These are phyloP conservation scores for Plagodis dolabraria DNA, from an alignment of 2,888 invertebrate species.

Conservation along the genomic window DNA sequence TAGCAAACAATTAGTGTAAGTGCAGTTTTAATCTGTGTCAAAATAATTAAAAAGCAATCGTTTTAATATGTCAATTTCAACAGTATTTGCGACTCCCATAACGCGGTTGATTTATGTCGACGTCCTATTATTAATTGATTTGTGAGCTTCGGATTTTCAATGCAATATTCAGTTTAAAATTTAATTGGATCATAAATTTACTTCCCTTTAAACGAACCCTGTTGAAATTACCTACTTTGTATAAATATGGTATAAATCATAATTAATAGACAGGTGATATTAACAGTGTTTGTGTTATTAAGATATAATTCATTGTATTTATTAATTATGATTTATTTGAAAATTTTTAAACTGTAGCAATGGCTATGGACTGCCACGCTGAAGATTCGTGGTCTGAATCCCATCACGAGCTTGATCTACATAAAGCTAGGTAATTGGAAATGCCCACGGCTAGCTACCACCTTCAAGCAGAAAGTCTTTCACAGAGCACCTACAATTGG, in stretches of 20 bases:
- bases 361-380: too few relatives aligned
- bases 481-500: too few relatives aligned
- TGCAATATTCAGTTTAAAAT: slow-evolving; percentile 49
- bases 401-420: too few relatives aligned
- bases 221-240: slow-evolving; percentile 14
- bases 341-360: too few relatives aligned
- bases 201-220: slow-evolving; percentile 2
- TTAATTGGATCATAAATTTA: slow-evolving; percentile 54
- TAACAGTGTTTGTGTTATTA: not conserved
- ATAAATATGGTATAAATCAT: slow-evolving; percentile 6
- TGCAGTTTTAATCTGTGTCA: too few relatives aligned
- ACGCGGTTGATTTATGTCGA: slow-evolving; percentile 45
- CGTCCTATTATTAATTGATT: slow-evolving; percentile 53
- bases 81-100: slow-evolving; percentile 35
- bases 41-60: not conserved
- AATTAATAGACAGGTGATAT: not conserved
- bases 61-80: slow-evolving; percentile 17
- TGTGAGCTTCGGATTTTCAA: slow-evolving; percentile 40
- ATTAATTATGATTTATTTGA: too few relatives aligned
- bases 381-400: too few relatives aligned
- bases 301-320: not conserved
- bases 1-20: too few relatives aligned
- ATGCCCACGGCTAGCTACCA: too few relatives aligned
- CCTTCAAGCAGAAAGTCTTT: too few relatives aligned
- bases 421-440: too few relatives aligned